A percentile compares a stretch with the other conserved stretches of the same genome.
These are phyloP conservation scores for Koerneria pararmatus DNA, from an alignment of 2,888 invertebrate genomes.

Conservation along the genomic window DNA sequence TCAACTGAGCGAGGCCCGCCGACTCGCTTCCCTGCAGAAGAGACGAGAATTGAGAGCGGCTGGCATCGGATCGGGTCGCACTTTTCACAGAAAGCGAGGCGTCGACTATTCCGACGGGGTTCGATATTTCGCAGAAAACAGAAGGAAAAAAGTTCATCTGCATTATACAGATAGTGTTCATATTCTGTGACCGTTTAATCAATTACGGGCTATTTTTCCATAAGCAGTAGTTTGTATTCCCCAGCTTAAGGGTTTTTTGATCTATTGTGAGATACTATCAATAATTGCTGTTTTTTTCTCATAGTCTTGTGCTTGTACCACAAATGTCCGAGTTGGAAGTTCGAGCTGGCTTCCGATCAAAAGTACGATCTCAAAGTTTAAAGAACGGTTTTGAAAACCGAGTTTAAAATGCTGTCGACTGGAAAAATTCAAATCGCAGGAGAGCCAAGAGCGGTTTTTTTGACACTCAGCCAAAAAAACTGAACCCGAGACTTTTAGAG, in stretches of 20 bases:
- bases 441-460: too few relatives aligned
- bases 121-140: conserved; percentile 63
- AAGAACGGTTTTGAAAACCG: too few relatives aligned
- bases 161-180: too few relatives aligned
- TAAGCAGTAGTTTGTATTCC: not conserved
- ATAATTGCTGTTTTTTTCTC: not conserved
- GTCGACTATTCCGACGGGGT: conserved; percentile 94
- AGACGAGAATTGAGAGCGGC: conserved; percentile 93
- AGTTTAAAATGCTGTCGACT: too few relatives aligned
- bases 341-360: too few relatives aligned
- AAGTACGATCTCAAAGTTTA: too few relatives aligned
- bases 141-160: too few relatives aligned
- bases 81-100: conserved; percentile 43
- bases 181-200: too few relatives aligned
- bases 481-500: too few relatives aligned
- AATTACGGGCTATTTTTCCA: not conserved
- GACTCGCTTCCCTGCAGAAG: conserved; percentile 93
- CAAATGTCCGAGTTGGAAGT: too few relatives aligned
- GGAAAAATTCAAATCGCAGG: too few relatives aligned
- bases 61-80: conserved; percentile 70
- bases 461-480: too few relatives aligned
- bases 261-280: not conserved
- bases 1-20: conserved; percentile 91
- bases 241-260: not conserved
- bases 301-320: conserved; percentile 8